Conservation (phyloP, 2,888 invertebrate species). For the Piscicola geometra region DNA sequence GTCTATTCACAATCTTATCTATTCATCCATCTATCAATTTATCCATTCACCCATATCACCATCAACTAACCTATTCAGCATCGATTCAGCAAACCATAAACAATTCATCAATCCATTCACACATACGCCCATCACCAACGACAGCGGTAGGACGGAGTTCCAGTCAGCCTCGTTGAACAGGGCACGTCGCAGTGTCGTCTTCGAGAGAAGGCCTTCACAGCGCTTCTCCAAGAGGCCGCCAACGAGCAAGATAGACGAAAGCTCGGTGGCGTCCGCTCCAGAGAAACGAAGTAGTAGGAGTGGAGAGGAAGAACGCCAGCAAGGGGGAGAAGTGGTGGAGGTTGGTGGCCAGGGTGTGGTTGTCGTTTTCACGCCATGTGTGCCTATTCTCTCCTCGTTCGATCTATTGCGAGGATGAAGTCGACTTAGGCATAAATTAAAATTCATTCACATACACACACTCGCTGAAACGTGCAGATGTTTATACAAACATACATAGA, state of each 20-base stretch:
- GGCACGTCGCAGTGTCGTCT: constrained; percentile 85
- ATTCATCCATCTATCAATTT: too few relatives aligned
- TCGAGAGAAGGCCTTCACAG: constrained; percentile 93
- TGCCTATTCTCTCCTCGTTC: too few relatives aligned
- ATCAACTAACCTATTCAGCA: too few relatives aligned
- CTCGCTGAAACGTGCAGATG: neutral
- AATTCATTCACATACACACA: neutral
- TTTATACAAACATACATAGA: neutral
- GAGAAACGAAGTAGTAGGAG: neutral
- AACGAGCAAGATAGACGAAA: too few relatives aligned
- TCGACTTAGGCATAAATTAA: neutral
- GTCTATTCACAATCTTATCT: neutral
- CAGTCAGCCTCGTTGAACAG: constrained; percentile 87
- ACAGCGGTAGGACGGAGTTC: constrained; percentile 91
- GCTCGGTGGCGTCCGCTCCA: too few relatives aligned
- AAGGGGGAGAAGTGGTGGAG: too few relatives aligned
- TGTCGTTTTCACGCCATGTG: too few relatives aligned
- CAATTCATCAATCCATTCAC: too few relatives aligned
- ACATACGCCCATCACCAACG: too few relatives aligned
- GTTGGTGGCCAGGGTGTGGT: too few relatives aligned
- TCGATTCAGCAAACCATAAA: too few relatives aligned
- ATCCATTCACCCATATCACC: too few relatives aligned
- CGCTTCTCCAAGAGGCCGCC: constrained; percentile 70
- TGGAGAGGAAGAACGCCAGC: neutral
- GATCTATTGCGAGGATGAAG: neutral